Percentiles rank a stretch among this genome's conserved stretches.
These are phyloP conservation scores for Bucco capensis DNA, from an alignment of 2,113 vertebrate genomes.

Conservation along the genomic window DNA sequence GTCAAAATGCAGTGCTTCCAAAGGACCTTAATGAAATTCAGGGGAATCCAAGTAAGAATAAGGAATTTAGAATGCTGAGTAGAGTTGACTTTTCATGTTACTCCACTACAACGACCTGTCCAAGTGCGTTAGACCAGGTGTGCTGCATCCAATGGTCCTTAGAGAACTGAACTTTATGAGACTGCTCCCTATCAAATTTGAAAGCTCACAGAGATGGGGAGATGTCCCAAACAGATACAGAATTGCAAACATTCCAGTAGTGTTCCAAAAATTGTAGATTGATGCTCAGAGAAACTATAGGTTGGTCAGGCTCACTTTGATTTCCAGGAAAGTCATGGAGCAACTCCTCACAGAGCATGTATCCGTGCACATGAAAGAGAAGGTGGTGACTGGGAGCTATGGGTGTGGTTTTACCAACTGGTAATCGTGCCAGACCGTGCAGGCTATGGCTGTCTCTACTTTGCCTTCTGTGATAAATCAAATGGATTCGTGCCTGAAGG, in stretches of 20 bases:
- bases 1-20: neutral
- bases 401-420: neutral
- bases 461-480: neutral
- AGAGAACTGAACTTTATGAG: neutral
- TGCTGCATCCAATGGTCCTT: accelerated
- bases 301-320: neutral
- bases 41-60: neutral
- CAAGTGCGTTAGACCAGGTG: neutral
- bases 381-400: neutral
- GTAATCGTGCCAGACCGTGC: neutral
- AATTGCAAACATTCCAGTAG: neutral
- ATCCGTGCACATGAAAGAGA: neutral
- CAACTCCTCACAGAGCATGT: neutral
- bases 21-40: neutral
- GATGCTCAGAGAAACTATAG: neutral
- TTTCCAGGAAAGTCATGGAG: neutral
- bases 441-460: neutral
- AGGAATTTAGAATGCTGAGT: neutral
- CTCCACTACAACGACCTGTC: neutral
- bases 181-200: neutral
- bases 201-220: neutral
- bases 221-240: too few species aligned
- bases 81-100: neutral
- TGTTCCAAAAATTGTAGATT: neutral
- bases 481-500: neutral